These are phyloP conservation scores for Galendromus occidentalis DNA, from an alignment of 1,140 invertebrate genomes.

Conservation along the genomic window DNA sequence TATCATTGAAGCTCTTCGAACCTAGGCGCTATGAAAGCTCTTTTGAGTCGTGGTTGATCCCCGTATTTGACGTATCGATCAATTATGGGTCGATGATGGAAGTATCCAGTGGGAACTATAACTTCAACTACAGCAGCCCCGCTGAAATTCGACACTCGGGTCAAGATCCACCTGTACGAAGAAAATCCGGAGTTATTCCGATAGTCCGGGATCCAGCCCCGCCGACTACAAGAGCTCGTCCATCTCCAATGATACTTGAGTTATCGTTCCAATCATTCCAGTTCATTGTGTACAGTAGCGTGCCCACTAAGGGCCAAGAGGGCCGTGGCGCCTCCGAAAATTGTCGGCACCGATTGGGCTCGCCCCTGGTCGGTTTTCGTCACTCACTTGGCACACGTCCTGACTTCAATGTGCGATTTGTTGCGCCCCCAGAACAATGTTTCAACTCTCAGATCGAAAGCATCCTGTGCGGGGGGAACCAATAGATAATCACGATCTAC, in stretches of 20 bases:
- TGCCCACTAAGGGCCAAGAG: too few species aligned
- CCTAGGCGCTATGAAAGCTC: conserved; percentile 13
- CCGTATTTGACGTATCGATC: conserved; percentile 25
- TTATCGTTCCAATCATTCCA: too few species aligned
- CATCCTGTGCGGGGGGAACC: conserved; percentile 30
- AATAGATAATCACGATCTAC: conserved; percentile 35
- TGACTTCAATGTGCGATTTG: conserved; percentile 34
- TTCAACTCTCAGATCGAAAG: conserved; percentile 30
- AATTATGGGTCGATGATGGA: conserved; percentile 36
- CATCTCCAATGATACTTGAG: too few species aligned
- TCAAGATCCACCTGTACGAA: conserved; percentile 25
- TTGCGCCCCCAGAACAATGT: conserved; percentile 34
- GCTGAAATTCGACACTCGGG: conserved; percentile 23
- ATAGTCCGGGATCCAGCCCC: too few species aligned
- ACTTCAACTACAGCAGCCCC: conserved; percentile 37
- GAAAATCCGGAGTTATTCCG: too few species aligned
- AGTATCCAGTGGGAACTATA: conserved; percentile 37
- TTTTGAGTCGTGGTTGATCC: conserved; percentile 23
- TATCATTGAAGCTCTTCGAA: background rate
- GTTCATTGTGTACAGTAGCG: too few species aligned
- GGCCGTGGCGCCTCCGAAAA: too few species aligned
- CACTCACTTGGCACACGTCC: conserved; percentile 30
- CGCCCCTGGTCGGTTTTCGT: too few species aligned
- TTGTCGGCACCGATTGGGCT: too few species aligned
- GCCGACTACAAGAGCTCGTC: too few species aligned